These are phyloP conservation scores for Pemphigus obesinymphae DNA, from an alignment of 1,140 invertebrate species.

Conservation along the genomic window DNA sequence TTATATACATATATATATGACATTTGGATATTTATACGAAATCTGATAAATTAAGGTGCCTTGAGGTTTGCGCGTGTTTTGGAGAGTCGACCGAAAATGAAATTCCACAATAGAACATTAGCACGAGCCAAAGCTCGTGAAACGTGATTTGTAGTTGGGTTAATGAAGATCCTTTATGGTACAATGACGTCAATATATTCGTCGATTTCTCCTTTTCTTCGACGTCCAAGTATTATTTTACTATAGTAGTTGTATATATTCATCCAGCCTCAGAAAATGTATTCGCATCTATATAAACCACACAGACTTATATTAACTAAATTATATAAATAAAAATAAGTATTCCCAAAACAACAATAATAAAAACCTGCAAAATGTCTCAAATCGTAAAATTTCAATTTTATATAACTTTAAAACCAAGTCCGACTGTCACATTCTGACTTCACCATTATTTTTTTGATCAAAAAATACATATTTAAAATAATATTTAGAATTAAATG, in stretches of 20 bases:
- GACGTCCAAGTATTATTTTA: neutral
- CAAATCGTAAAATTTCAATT: no score
- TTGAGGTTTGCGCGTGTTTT: neutral
- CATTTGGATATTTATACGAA: neutral
- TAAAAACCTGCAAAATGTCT: no score
- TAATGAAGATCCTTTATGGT: neutral
- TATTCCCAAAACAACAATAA: neutral
- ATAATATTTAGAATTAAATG: no score
- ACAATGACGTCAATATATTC: neutral
- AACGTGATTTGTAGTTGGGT: slow-evolving; percentile 5
- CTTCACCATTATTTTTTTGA: no score
- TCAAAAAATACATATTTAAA: no score
- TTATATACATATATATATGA: no score
- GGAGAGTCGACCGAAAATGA: neutral
- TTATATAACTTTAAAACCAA: no score
- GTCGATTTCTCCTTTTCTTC: slow-evolving; percentile 5
- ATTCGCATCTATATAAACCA: neutral
- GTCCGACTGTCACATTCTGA: no score
- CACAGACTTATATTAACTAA: neutral
- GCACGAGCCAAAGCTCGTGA: neutral
- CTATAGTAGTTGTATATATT: neutral
- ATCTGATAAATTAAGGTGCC: neutral
- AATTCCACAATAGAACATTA: slow-evolving; percentile 14
- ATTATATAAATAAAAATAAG: no score
- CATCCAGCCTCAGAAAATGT: neutral